These are phyloP conservation scores for Paramisgurnus dabryanus DNA, from an alignment of 2,113 vertebrate genomes.

Conservation along the genomic window DNA sequence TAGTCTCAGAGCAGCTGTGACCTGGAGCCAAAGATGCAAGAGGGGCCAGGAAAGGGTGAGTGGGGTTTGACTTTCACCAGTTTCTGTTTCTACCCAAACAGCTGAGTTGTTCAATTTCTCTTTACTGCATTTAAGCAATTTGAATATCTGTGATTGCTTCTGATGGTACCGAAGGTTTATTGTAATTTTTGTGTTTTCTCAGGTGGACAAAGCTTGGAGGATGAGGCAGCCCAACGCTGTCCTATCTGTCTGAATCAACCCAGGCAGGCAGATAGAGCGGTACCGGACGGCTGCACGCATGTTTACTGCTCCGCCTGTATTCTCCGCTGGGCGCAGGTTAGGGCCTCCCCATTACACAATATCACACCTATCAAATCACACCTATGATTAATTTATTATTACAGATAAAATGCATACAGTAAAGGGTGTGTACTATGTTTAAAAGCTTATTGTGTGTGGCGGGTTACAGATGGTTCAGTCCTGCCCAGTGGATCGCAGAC, in stretches of 20 bases:
- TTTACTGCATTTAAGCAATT: neutral
- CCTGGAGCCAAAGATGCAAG: conserved; percentile 53
- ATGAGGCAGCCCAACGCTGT: conserved; percentile 79
- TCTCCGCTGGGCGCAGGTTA: conserved; percentile 96
- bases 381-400: too few species aligned
- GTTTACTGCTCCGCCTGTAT: conserved; percentile 92
- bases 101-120: neutral
- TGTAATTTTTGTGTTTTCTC: conserved; percentile 14
- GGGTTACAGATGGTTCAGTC: conserved; percentile 82
- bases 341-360: neutral
- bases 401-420: too few species aligned
- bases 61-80: neutral
- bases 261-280: conserved; percentile 80
- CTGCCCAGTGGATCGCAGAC: conserved; percentile 91
- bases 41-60: conserved; percentile 48
- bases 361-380: too few species aligned
- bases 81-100: too few species aligned
- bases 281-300: conserved; percentile 91
- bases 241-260: conserved; percentile 91
- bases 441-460: conserved; percentile 25
- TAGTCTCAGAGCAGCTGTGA: conserved; percentile 25
- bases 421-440: too few species aligned
- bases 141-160: neutral
- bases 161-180: neutral
- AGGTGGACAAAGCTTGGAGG: conserved; percentile 77